A percentile compares a stretch with the other conserved stretches of the same genome.
Conservation (phyloP, 2,797 vertebrate genomes). For the Coracias cyanogaster region DNA sequence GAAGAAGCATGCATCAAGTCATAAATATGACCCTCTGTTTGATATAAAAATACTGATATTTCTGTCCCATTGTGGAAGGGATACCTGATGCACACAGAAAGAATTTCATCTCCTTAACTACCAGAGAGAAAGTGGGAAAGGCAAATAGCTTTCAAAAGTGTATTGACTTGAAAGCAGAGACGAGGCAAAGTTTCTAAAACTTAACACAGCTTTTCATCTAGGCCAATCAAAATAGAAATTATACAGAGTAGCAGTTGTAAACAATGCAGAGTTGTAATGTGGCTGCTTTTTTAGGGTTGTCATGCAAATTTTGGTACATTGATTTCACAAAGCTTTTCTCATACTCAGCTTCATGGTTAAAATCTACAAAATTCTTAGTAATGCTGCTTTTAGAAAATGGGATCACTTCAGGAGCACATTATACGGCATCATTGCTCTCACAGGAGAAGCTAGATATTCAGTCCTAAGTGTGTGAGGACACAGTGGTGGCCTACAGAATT, state of each 20-base stretch:
- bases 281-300: neutral
- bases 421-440: neutral
- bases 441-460: neutral
- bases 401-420: neutral
- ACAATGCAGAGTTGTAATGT: neutral
- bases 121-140: conserved; percentile 40
- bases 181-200: conserved; percentile 44
- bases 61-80: conserved; percentile 23
- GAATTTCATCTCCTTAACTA: conserved; percentile 43
- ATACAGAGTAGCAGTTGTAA: neutral
- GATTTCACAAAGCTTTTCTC: neutral
- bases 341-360: neutral
- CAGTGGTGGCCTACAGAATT: neutral
- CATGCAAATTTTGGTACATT: neutral
- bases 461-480: neutral
- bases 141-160: conserved; percentile 45
- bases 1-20: conserved; percentile 4
- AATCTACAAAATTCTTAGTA: neutral
- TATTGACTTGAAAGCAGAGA: conserved; percentile 32
- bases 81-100: conserved; percentile 30
- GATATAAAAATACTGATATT: conserved; percentile 43
- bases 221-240: neutral
- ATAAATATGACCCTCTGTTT: conserved; percentile 33
- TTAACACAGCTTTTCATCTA: neutral
- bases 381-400: neutral